Conservation (phyloP, 2,888 invertebrate genomes). For the Netelia virgata region DNA sequence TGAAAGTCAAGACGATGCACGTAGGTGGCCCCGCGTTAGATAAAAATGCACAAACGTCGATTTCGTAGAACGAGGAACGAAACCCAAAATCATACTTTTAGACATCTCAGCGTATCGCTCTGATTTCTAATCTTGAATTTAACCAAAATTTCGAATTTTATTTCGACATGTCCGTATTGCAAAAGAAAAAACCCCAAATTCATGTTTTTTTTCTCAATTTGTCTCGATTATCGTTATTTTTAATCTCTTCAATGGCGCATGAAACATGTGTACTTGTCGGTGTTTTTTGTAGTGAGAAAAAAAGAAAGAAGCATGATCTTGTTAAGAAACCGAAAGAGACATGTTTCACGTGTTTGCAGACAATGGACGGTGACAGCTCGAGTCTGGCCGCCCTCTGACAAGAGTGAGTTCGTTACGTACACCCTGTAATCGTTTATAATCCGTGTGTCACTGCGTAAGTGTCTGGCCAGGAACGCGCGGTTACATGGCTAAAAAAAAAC, state of each 20-base stretch:
- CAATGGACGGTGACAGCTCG: slow-evolving; percentile 84
- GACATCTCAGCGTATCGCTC: neutral
- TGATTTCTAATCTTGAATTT: neutral
- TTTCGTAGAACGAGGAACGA: neutral
- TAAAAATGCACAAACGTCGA: neutral
- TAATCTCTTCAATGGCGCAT: slow-evolving; percentile 79
- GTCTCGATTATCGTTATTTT: slow-evolving; percentile 57
- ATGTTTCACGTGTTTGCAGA: slow-evolving; percentile 84
- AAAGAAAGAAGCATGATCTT: slow-evolving; percentile 68
- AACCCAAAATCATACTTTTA: neutral
- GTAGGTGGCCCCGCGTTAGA: slow-evolving; percentile 32
- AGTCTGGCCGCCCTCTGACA: slow-evolving; percentile 84
- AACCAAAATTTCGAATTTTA: slow-evolving; percentile 35
- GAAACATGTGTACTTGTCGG: slow-evolving; percentile 80
- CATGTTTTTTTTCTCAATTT: slow-evolving; percentile 48
- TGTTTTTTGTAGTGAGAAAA: slow-evolving; percentile 78
- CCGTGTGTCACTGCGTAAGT: slow-evolving; percentile 59
- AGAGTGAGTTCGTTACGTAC: slow-evolving; percentile 80
- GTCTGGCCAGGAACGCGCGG: slow-evolving; percentile 60
- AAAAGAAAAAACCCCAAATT: slow-evolving; percentile 42
- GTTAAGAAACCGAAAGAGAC: slow-evolving; percentile 77
- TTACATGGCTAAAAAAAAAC: slow-evolving; percentile 48
- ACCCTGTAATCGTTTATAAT: slow-evolving; percentile 66
- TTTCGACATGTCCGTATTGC: slow-evolving; percentile 62
- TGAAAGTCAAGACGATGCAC: slow-evolving; percentile 55